Conservation (phyloP, 2,797 vertebrate species). For the Lemur catta region DNA sequence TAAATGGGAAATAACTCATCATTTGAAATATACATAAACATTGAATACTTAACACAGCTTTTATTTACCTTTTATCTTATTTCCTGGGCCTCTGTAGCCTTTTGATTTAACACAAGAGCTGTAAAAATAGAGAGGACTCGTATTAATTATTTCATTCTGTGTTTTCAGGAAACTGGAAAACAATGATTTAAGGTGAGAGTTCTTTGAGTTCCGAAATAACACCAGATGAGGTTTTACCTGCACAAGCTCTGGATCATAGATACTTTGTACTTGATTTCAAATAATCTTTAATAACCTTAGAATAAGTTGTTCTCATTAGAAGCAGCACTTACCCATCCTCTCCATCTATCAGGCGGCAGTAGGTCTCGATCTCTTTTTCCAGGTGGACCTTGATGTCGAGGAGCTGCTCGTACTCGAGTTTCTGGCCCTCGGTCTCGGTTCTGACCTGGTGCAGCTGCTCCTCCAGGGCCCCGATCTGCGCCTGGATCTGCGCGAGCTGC, state of each 20-base stretch:
- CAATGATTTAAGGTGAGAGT: not conserved
- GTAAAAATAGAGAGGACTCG: not conserved
- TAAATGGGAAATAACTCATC: not conserved
- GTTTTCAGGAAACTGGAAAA: not conserved
- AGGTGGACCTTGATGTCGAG: slow-evolving; percentile 75
- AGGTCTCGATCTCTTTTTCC: slow-evolving; percentile 78
- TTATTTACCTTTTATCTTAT: slow-evolving; percentile 71
- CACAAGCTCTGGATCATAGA: not conserved
- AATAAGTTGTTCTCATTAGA: not conserved
- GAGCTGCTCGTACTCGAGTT: slow-evolving; percentile 74
- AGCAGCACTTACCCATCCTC: slow-evolving; percentile 65
- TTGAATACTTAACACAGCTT: not conserved
- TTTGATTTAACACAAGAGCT: slow-evolving; percentile 71
- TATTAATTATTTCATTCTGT: not conserved
- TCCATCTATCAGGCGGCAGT: slow-evolving; percentile 75
- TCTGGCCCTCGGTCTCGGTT: slow-evolving; percentile 74
- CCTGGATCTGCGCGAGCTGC: slow-evolving; percentile 74
- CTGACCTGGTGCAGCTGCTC: slow-evolving; percentile 79
- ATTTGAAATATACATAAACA: not conserved
- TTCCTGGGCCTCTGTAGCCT: slow-evolving; percentile 50
- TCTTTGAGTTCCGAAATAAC: not conserved
- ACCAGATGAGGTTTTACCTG: not conserved
- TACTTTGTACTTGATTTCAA: not conserved
- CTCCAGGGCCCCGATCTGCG: slow-evolving; percentile 74
- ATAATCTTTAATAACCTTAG: not conserved